Base-by-base conservation (phyloP, 1,140 invertebrate genomes). In the Trichomalopsis sarcophagae region DNA sequence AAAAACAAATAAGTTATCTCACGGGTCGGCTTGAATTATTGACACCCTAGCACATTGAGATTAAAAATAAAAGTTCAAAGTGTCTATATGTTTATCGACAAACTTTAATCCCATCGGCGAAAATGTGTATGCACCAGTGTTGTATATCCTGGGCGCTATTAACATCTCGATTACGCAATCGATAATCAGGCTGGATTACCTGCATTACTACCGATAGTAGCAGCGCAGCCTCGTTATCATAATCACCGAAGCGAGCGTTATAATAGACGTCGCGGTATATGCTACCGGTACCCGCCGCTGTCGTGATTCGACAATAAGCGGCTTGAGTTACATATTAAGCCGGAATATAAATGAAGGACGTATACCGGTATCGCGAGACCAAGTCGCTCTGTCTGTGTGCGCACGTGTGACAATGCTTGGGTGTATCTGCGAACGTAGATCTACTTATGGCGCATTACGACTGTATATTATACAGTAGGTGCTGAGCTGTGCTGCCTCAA, bases 231-330 rank as follows among this genome's bases (percentile, higher is more conserved):
- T 77, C 75, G 40, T 77, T 77, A 77, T 47, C 75, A 77, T 77
- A 77, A 77, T 50, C 75, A 74, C 21, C 73, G 73, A 13, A 69
- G 66, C 66, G n/a, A 23, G 3, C n/a, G 27, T 69, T 69, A 27
- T 23, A 27, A n/a, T 69, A 23, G 66, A 11, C 17, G 44, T 10
- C 44, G 13, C 47, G 9, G 47, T 50, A 17, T 50, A 50, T 11
- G 47, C 11, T 50, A 14, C 14, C 14, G 14, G 47, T 17, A 50
- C 14, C 66, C 27, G 21, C 66, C 17, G n/a, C 66, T 27, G 17
- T 27, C 66, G n/a, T 23, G 66, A 69, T 69, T 69, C 66, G 21
- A 69, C n/a, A 69, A 69, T 69, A 69, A 69, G n/a, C n/a, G 47
- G 66, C 66, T 69, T 69, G 66, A 11, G 66, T 69, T 69, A n/a